Percentiles rank a stretch among this genome's conserved stretches.
phyloP scores from a whole-genome alignment of 2,888 invertebrate species.

The Morinoia aosen region DNA sequence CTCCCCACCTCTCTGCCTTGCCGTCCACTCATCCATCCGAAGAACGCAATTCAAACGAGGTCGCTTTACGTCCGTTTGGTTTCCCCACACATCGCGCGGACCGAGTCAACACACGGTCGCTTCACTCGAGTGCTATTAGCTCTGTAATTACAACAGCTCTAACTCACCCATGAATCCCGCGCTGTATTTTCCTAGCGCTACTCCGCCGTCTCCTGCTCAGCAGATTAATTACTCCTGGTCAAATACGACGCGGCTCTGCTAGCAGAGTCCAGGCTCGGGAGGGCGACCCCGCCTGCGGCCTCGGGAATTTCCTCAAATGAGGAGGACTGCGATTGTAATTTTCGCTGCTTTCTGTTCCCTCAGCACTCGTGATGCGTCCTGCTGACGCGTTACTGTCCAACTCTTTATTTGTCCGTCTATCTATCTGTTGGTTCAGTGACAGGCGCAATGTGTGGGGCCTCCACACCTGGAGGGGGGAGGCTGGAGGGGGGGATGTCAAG shows the following conservation, averaged over 20 bases:
- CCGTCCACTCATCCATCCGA: not conserved
- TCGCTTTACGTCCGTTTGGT: not conserved
- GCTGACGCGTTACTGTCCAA: not conserved
- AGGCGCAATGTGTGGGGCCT: conserved; percentile 22
- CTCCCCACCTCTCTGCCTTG: no score
- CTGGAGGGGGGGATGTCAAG: not conserved
- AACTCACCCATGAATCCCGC: not conserved
- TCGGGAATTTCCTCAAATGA: not conserved
- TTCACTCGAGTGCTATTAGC: not conserved
- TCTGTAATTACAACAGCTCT: not conserved
- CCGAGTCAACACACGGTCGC: not conserved
- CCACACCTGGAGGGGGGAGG: conserved; percentile 5
- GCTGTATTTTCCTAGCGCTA: not conserved
- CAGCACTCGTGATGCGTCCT: not conserved
- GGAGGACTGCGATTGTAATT: not conserved
- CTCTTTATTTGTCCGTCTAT: conserved; percentile 45
- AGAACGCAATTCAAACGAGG: not conserved
- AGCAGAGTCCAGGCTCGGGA: not conserved
- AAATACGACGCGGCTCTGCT: not conserved
- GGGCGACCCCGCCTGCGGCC: not conserved
- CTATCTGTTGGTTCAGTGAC: conserved; percentile 50
- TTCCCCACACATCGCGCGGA: not conserved
- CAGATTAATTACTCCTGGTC: not conserved
- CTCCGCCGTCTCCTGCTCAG: not conserved
- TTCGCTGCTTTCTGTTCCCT: not conserved